phyloP scores from a whole-genome alignment of 2,797 vertebrate species.

The Darevskia nairensis region DNA sequence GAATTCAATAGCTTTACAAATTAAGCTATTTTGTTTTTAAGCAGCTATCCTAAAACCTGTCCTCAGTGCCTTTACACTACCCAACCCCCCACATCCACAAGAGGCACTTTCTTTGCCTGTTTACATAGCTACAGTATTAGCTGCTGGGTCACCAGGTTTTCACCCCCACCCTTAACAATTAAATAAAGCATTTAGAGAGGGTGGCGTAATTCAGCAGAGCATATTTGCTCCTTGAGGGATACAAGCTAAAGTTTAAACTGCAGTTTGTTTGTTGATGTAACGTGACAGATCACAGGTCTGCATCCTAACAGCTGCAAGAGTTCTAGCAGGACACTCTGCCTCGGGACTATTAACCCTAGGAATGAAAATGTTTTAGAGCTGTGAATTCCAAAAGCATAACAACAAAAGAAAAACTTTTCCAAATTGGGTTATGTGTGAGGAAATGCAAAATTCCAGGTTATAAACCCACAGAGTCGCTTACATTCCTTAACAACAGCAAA shows the following conservation, averaged over 20 bases:
- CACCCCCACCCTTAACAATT: constrained; percentile 2
- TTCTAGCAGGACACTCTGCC: constrained; percentile 10
- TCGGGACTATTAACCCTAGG: constrained; percentile 33
- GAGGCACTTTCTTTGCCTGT: constrained; percentile 47
- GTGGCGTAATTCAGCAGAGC: constrained; percentile 1
- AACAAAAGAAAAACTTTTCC: constrained; percentile 33
- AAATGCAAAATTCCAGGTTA: constrained; percentile 18
- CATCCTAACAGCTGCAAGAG: not conserved
- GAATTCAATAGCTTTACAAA: not conserved
- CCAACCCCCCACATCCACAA: not conserved
- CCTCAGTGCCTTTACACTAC: not conserved
- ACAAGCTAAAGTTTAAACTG: not conserved
- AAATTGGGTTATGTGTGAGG: constrained; percentile 12
- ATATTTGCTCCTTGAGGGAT: constrained; percentile 4
- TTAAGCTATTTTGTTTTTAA: not conserved
- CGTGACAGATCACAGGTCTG: constrained; percentile 32
- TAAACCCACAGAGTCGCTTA: constrained; percentile 3
- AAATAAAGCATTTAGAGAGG: constrained; percentile 2
- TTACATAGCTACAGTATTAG: constrained; percentile 68
- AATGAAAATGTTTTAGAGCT: constrained; percentile 37
- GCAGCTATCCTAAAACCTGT: not conserved
- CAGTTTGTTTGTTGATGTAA: constrained; percentile 30
- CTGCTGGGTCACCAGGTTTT: constrained; percentile 20
- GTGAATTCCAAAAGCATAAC: constrained; percentile 34
- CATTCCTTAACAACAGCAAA: constrained; percentile 8